Evolutionary conservation across 2,113 vertebrate species (phyloP).

Genomic region (Irena cyanogastra): DNA sequence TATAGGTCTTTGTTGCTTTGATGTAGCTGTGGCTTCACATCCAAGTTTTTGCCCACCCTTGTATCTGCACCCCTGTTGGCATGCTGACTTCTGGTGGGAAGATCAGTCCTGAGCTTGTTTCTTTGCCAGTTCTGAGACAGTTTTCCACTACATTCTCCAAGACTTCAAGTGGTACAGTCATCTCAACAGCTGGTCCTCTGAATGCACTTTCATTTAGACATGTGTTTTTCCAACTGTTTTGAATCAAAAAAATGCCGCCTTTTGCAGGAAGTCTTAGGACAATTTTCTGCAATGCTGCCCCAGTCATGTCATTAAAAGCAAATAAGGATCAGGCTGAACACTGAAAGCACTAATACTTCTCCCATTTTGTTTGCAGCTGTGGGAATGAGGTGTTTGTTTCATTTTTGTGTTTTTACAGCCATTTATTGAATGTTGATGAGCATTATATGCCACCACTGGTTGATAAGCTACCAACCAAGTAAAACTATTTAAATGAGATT

Average conservation of each 20-base stretch:
- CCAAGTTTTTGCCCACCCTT: background rate
- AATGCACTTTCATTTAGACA: background rate
- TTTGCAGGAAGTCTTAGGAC: background rate
- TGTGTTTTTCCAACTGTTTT: constrained; percentile 45
- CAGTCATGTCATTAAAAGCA: background rate
- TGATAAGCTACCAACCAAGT: background rate
- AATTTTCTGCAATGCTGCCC: background rate
- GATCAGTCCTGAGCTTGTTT: background rate
- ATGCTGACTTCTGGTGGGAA: background rate
- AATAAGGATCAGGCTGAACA: background rate
- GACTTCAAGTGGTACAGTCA: background rate
- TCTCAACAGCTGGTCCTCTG: constrained; percentile 1
- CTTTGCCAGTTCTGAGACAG: background rate
- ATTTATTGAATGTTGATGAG: background rate
- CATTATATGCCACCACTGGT: background rate
- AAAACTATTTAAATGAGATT: background rate
- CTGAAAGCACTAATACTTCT: background rate
- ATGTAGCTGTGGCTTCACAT: background rate
- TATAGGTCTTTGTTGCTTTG: background rate
- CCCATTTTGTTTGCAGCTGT: background rate
- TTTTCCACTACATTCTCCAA: background rate
- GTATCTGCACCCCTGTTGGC: background rate
- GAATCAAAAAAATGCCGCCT: background rate
- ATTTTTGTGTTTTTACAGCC: background rate
- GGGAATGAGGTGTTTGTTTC: background rate